Evolutionary conservation across 2,888 invertebrate genomes (phyloP), one percentile per base, ranked within the genome.

Genomic region (Cordilura impudica): DNA sequence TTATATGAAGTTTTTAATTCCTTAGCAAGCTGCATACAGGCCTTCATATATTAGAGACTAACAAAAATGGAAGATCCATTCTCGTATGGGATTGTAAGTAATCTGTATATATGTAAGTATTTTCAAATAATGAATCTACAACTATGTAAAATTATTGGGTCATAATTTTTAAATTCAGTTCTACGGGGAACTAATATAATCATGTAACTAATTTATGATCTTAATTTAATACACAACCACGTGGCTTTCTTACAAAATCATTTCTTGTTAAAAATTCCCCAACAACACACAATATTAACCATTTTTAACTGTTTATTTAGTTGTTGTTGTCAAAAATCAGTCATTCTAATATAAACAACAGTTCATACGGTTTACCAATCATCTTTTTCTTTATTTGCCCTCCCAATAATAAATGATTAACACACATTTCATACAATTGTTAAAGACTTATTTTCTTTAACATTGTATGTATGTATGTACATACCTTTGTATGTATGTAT

Each of bases 391-490:
- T 39, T n/a, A 1, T 39, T 39, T n/a, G 4, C 35, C 35, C n/a
- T 39, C 12, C 35, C 10, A 39, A 31, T 31, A 31, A 31, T 39
- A 39, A 4, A n/a, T 39, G n/a, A 39, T 39, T 39, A 39, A 39
- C 35, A 39, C 35, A 39, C 1, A n/a, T 39, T 39, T 39, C 16
- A 21, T 47, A 58, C 47, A 58, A 58, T 58, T 69, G 69, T 66
- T 53, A 66, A 58, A n/a, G 12, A 21, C 35, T 12, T 54, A 14
- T 16, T 58, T 49, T 49, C 35, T 29, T 56, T 21, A 49, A 47
- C 47, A 58, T n/a, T 35, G 31, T 60, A 43, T 60, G 23, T 14
- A 26, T 51, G 12, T 51, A n/a, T 10, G 47, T 47, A 47, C 10
- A 47, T n/a, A n/a, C n/a, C n/a, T n/a, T 6, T 47, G 2, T 16